phyloP scores from a whole-genome alignment of 2,888 invertebrate genomes.

The Euspilapteryx auroguttella region DNA sequence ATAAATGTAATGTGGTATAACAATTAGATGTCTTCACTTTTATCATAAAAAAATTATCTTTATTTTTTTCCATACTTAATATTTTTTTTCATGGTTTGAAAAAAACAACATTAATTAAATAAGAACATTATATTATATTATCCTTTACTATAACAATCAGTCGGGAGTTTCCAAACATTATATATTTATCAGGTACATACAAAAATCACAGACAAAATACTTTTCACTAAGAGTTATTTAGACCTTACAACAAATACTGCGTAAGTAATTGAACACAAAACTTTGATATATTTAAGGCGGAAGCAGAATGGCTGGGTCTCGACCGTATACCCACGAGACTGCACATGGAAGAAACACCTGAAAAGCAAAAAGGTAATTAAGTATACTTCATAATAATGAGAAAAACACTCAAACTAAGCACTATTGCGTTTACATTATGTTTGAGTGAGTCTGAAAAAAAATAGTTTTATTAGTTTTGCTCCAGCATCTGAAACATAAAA shows the following conservation, averaged over 20 bases:
- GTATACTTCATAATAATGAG: constrained; percentile 14
- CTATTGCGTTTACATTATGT: constrained; percentile 16
- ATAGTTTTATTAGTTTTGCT: constrained; percentile 38
- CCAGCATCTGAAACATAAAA: constrained; percentile 51
- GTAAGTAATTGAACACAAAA: too few species aligned
- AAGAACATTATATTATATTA: too few species aligned
- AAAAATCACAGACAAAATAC: constrained; percentile 17
- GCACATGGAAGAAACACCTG: constrained; percentile 57
- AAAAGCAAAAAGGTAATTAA: constrained; percentile 57
- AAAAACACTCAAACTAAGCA: constrained; percentile 45
- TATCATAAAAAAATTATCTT: too few species aligned
- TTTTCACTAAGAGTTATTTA: too few species aligned
- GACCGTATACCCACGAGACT: constrained; percentile 68
- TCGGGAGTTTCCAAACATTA: too few species aligned
- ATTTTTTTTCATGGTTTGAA: too few species aligned
- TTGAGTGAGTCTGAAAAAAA: constrained; percentile 41
- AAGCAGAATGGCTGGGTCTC: constrained; percentile 65
- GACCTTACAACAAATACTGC: too few species aligned
- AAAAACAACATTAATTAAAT: too few species aligned
- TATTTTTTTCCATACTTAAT: too few species aligned
- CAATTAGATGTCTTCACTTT: too few species aligned
- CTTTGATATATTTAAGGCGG: constrained; percentile 53
- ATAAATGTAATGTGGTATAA: too few species aligned
- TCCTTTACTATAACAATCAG: too few species aligned
- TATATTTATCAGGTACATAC: constrained; percentile 14